phyloP scores from a whole-genome alignment of 2,113 vertebrate species.

The Sisor rabdophorus region DNA sequence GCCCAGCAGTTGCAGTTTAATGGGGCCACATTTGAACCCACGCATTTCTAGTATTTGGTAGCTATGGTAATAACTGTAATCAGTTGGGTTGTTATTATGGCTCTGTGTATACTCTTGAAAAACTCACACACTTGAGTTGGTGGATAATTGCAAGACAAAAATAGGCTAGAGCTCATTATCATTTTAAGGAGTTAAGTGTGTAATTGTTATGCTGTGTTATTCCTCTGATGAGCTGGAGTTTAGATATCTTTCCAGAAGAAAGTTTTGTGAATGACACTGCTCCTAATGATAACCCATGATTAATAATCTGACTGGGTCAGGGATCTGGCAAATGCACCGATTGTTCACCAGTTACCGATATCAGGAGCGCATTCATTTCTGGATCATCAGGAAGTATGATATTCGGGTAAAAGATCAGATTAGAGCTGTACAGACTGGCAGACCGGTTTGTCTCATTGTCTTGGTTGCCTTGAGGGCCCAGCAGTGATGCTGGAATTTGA shows the following conservation, averaged over 20 bases:
- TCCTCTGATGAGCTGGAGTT: constrained; percentile 15
- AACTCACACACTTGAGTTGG: background rate
- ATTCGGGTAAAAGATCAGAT: background rate
- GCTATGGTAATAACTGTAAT: no score
- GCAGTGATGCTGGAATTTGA: no score
- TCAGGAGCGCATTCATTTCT: background rate
- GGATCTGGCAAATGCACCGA: background rate
- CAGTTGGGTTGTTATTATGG: no score
- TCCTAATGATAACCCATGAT: background rate
- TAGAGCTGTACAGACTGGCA: background rate
- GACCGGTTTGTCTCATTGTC: no score
- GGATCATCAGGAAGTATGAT: background rate
- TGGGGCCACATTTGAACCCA: no score
- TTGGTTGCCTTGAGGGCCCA: no score
- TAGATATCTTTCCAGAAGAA: background rate
- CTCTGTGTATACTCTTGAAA: no score
- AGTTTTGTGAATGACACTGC: background rate
- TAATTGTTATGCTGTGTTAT: constrained; percentile 38
- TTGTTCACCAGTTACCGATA: no score
- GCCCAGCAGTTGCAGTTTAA: no score
- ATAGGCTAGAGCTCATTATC: background rate
- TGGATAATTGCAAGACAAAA: constrained; percentile 37
- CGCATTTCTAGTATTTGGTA: no score
- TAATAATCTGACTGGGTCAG: background rate
- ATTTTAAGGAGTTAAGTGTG: constrained; percentile 9